A percentile compares a stretch with the other conserved stretches of the same genome.
Conservation (phyloP, 1,140 invertebrate genomes). For the Diprion similis region DNA sequence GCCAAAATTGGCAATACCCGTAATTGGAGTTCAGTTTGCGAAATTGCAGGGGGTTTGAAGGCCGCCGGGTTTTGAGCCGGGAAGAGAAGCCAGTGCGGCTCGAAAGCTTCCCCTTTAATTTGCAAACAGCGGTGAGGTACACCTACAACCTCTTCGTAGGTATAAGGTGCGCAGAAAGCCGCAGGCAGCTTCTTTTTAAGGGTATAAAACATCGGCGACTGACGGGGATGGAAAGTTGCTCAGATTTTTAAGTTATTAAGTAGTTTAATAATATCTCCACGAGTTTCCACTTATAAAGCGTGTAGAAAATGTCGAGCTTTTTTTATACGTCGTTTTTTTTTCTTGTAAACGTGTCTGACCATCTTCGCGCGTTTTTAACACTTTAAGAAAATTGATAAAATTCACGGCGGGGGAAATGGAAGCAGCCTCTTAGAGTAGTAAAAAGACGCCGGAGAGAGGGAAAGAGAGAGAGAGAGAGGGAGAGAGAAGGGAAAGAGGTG, state of each 20-base stretch:
- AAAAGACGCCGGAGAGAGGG: neutral
- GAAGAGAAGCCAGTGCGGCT: too few relatives aligned
- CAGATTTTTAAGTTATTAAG: neutral
- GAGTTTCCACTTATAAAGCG: neutral
- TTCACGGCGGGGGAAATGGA: too few relatives aligned
- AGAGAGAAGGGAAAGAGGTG: too few relatives aligned
- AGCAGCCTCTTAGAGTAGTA: too few relatives aligned
- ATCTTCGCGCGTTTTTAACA: too few relatives aligned
- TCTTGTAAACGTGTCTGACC: too few relatives aligned
- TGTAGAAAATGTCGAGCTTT: too few relatives aligned
- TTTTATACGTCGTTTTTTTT: too few relatives aligned
- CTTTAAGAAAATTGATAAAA: too few relatives aligned
- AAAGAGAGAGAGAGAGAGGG: neutral
- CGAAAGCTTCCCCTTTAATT: neutral
- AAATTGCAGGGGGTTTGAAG: too few relatives aligned
- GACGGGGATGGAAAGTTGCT: neutral
- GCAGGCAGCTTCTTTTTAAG: neutral
- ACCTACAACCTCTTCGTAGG: neutral
- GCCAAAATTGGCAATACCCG: neutral
- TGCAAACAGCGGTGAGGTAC: neutral
- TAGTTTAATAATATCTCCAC: neutral
- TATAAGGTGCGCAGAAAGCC: neutral
- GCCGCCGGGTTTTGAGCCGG: too few relatives aligned
- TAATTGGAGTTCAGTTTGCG: neutral
- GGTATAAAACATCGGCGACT: neutral